Evolutionary conservation across 2,888 invertebrate species (phyloP), one percentile per base, ranked within the genome.

Genomic region (Pseudanteris insignis): DNA sequence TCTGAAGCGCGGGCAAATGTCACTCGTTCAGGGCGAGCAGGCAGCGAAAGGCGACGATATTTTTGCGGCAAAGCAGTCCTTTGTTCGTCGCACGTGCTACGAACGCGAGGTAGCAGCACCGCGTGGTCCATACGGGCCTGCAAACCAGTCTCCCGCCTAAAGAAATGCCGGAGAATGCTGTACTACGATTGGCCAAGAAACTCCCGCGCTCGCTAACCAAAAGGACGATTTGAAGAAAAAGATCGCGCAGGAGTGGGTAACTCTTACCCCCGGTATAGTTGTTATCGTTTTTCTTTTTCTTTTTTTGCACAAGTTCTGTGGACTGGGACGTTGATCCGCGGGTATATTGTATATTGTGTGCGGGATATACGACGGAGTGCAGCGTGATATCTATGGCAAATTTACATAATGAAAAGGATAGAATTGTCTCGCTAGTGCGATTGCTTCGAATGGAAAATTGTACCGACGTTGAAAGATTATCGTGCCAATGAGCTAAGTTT

Each of bases 11-110:
- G 44, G 40, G 59, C 51, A 60, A 60, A 60, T 60, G 60, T 60
- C 60, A 60, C 33, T 60, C 53, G 53, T 53, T 60, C 53, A 58
- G 53, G 53, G 47, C 41, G 26, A 43, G 24, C 26, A 7, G 9
- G 26, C 26, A 51, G 53, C 53, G 62, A 63, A 58, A 63, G 57
- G 62, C 54, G 37, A 26, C 36, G 15, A 13, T 40, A 53, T 48
- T 63, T 55, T 53, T 53, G 47, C 43, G 11, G 43, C 30, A 36
- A 37, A 62, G 26, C 18, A 29, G 25, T 58, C 62, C 57, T 63
- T 63, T 63, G 62, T 63, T 58, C 57, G 40, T 34, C 38, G 61
- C 61, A 57, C 55, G 55, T 62, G 61, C 61, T 43, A 43, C 40
- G 37, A 29, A n/a, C 47, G 41, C 46, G 47, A 55, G 61, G 57